These are phyloP conservation scores for Ernsta delagoae DNA, from an alignment of 2,888 invertebrate species.

Conservation along the genomic window DNA sequence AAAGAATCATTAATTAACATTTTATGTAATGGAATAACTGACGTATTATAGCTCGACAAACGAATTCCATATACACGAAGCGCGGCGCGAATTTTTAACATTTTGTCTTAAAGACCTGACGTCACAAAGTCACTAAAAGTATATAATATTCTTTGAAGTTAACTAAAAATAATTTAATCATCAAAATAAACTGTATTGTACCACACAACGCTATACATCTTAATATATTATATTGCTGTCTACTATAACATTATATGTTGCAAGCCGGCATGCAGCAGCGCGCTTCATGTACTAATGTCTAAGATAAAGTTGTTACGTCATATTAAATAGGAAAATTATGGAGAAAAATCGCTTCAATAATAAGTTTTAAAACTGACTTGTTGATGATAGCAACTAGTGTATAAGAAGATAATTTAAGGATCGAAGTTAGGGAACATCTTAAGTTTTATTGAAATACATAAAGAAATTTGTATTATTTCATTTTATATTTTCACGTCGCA, in stretches of 20 bases:
- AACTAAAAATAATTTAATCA: neutral
- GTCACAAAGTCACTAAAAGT: neutral
- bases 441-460: conserved; percentile 33
- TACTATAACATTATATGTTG: no score
- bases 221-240: no score
- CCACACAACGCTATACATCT: no score
- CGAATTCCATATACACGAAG: neutral
- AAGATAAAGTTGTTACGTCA: neutral
- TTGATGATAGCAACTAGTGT: conserved; percentile 66
- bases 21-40: neutral
- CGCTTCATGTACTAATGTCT: neutral
- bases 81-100: neutral
- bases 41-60: neutral
- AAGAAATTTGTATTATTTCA: conserved; percentile 17
- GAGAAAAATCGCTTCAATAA: conserved; percentile 51
- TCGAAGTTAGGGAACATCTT: conserved; percentile 21
- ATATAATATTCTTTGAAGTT: neutral
- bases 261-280: neutral
- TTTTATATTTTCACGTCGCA: neutral
- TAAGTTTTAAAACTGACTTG: conserved; percentile 74
- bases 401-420: conserved; percentile 70
- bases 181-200: neutral
- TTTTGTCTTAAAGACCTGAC: neutral
- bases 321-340: conserved; percentile 15
- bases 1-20: neutral